A percentile compares a stretch with the other conserved stretches of the same genome.
Conservation (phyloP, 2,888 invertebrate species). For the Cacoxenus indagator region DNA sequence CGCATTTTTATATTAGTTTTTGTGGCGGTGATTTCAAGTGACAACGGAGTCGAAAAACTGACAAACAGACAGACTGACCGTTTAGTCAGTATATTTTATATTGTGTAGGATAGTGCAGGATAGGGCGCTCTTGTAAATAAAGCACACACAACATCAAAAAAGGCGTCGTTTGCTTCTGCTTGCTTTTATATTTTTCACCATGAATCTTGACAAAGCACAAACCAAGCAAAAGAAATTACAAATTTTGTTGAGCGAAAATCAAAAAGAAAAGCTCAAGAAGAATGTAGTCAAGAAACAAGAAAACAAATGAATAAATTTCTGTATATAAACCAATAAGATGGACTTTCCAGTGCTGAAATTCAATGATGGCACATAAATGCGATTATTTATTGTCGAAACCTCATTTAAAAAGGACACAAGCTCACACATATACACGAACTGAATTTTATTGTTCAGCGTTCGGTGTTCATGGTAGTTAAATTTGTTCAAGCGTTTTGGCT, state of each 20-base stretch:
- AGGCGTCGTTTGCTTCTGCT: background rate
- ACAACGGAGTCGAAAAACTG: background rate
- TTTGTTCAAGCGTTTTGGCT: slow-evolving; percentile 24
- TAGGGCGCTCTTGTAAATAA: slow-evolving; percentile 1
- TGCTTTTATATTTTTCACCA: background rate
- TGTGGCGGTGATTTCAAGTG: background rate
- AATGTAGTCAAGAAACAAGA: background rate
- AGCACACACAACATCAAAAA: background rate
- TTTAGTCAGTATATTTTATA: background rate
- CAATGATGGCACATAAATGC: slow-evolving; percentile 16
- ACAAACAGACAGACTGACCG: background rate
- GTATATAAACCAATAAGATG: slow-evolving; percentile 24
- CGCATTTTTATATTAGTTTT: background rate
- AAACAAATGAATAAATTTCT: background rate
- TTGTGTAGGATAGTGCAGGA: background rate
- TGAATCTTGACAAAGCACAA: background rate
- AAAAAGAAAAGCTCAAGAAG: background rate
- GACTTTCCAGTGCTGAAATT: slow-evolving; percentile 22
- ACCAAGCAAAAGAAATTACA: slow-evolving; percentile 19
- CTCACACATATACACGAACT: background rate
- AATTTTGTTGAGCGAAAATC: slow-evolving; percentile 2
- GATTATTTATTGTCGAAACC: slow-evolving; percentile 20
- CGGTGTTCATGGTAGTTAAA: slow-evolving; percentile 3
- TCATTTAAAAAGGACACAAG: background rate
- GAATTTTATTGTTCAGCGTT: slow-evolving; percentile 1